These are phyloP conservation scores for Hoplias malabaricus DNA, from an alignment of 2,113 vertebrate genomes.

Conservation along the genomic window DNA sequence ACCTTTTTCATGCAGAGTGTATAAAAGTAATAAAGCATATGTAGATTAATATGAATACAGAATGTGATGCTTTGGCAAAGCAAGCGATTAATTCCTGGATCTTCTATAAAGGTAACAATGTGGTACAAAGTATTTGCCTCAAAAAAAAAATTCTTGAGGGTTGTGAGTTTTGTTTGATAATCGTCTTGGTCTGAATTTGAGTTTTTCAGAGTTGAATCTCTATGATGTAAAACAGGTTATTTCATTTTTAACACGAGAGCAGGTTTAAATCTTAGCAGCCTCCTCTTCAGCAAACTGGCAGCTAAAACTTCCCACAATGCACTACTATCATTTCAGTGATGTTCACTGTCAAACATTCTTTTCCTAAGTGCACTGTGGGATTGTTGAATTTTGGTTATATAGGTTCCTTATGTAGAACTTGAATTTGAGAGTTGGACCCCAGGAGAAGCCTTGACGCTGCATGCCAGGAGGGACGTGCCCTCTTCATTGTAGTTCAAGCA, in stretches of 20 bases:
- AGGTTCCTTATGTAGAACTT: slow-evolving; percentile 53
- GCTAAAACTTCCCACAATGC: slow-evolving; percentile 40
- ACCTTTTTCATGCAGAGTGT: too few relatives aligned
- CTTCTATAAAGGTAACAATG: neutral
- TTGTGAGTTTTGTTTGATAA: slow-evolving; percentile 15
- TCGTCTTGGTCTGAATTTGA: slow-evolving; percentile 14
- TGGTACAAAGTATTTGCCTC: neutral
- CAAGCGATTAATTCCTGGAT: neutral
- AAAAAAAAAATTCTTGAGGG: neutral
- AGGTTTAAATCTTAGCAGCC: slow-evolving; percentile 31
- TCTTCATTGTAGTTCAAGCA: slow-evolving; percentile 78
- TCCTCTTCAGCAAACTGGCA: slow-evolving; percentile 34
- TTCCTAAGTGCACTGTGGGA: slow-evolving; percentile 31
- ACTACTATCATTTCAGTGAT: slow-evolving; percentile 50
- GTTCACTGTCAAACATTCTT: slow-evolving; percentile 52
- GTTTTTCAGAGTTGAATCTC: neutral
- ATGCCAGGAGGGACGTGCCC: slow-evolving; percentile 71
- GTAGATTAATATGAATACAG: neutral
- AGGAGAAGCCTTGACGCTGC: slow-evolving; percentile 73
- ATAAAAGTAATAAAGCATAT: neutral
- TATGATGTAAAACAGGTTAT: neutral
- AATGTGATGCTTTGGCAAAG: neutral
- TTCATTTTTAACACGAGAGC: slow-evolving; percentile 6
- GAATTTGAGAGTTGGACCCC: slow-evolving; percentile 59
- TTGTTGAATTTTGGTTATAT: slow-evolving; percentile 42